phyloP scores from a whole-genome alignment of 2,888 invertebrate species.

The Amiota communis region DNA sequence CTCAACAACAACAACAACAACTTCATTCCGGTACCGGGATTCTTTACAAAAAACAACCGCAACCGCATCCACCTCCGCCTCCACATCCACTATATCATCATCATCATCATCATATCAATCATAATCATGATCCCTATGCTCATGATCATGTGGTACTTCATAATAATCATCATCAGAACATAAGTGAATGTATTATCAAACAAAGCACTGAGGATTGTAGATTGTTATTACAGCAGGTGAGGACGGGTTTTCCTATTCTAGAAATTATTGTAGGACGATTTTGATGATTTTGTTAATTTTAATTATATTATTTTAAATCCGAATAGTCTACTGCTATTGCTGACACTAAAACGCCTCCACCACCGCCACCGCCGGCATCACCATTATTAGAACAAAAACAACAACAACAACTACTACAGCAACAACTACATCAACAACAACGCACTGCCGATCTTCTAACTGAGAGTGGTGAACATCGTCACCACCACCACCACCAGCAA shows the following conservation, averaged over 20 bases:
- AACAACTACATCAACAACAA: conserved; percentile 31
- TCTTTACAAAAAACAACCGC: conserved; percentile 1
- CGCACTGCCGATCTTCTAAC: conserved; percentile 17
- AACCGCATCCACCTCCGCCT: not conserved
- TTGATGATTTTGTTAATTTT: not conserved
- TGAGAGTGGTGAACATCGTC: conserved; percentile 2
- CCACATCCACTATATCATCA: not conserved
- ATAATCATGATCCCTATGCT: not conserved
- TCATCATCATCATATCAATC: not conserved
- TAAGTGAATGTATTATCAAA: conserved; percentile 78
- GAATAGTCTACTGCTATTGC: conserved; percentile 71
- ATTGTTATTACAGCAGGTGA: conserved; percentile 78
- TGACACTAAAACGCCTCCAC: conserved; percentile 49
- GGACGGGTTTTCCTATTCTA: too few relatives aligned
- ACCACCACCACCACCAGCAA: conserved; percentile 71
- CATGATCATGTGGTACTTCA: conserved; percentile 30
- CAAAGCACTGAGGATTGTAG: conserved; percentile 82
- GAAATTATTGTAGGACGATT: too few relatives aligned
- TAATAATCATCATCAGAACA: conserved; percentile 58
- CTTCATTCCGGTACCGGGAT: not conserved
- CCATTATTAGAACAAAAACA: conserved; percentile 9
- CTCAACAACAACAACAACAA: conserved; percentile 1
- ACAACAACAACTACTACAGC: conserved; percentile 32
- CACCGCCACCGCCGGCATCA: conserved; percentile 27
- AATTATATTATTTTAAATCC: conserved; percentile 5